A percentile compares a stretch with the other conserved stretches of the same genome.
These are phyloP conservation scores for Drepana arcuata DNA, from an alignment of 1,140 invertebrate genomes.

Conservation along the genomic window DNA sequence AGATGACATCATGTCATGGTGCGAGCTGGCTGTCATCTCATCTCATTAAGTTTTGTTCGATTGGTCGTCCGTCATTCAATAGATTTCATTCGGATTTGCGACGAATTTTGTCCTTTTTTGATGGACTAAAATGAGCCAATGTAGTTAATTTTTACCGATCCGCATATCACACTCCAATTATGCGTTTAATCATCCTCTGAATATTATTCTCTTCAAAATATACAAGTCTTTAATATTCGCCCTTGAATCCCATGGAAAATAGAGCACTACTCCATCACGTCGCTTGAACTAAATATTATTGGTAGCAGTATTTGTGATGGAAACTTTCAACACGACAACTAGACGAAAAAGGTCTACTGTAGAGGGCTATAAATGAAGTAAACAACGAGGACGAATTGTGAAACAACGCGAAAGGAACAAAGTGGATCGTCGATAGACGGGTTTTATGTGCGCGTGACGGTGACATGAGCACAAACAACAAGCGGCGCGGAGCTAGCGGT, in stretches of 20 bases:
- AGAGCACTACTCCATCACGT: constrained; percentile 11
- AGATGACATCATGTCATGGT: constrained; percentile 15
- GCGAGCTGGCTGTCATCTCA: constrained; percentile 10
- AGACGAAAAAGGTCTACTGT: constrained; percentile 50
- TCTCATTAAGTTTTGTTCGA: constrained; percentile 18
- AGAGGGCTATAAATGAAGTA: constrained; percentile 60
- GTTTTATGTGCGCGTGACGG: constrained; percentile 54
- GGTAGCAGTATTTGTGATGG: constrained; percentile 51
- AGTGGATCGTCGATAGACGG: constrained; percentile 39
- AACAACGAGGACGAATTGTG: constrained; percentile 6
- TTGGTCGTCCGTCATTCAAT: too few relatives aligned
- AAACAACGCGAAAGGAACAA: constrained; percentile 15
- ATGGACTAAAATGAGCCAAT: constrained; percentile 21
- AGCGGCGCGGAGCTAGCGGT: constrained; percentile 64
- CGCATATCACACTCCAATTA: too few relatives aligned
- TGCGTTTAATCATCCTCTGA: too few relatives aligned
- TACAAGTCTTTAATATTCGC: constrained; percentile 8
- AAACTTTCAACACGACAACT: constrained; percentile 37
- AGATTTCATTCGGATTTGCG: constrained; percentile 22
- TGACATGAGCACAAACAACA: constrained; percentile 69
- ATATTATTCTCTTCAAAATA: too few relatives aligned
- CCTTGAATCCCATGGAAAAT: constrained; percentile 6
- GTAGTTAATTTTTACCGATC: constrained; percentile 12
- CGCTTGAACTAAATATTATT: constrained; percentile 22
- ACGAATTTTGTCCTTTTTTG: constrained; percentile 22